phyloP scores from a whole-genome alignment of 1,140 invertebrate genomes.

The Harlomillsia oculata region DNA sequence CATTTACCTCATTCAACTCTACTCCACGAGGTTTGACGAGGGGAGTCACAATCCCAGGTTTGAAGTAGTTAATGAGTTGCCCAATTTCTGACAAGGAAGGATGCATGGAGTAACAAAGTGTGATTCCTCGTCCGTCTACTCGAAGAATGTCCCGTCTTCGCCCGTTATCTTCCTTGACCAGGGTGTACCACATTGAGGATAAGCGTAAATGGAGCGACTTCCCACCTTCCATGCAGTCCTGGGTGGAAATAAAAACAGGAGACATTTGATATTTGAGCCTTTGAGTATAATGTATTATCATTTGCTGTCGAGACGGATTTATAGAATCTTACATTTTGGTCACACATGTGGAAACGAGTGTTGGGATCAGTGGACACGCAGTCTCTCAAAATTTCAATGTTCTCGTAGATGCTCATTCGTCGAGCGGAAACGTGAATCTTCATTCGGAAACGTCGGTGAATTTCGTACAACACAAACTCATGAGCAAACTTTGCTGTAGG shows the following conservation, averaged over 20 bases:
- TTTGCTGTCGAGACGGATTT: no score
- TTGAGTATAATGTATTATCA: no score
- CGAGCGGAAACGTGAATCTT: conserved; percentile 36
- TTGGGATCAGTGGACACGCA: conserved; percentile 9
- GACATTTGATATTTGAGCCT: no score
- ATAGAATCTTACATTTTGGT: conserved; percentile 12
- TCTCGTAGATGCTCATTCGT: conserved; percentile 12
- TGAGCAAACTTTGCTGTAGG: conserved; percentile 37
- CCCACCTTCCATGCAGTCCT: no score
- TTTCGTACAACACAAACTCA: conserved; percentile 36
- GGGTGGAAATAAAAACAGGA: no score
- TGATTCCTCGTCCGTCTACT: conserved; percentile 10
- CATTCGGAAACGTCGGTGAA: conserved; percentile 34
- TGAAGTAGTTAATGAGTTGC: conserved; percentile 47
- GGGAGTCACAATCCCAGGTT: conserved; percentile 45
- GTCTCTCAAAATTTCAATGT: not conserved
- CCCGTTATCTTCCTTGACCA: not conserved
- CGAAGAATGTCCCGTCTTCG: not conserved
- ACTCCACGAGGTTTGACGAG: conserved; percentile 46
- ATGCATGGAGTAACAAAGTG: conserved; percentile 56
- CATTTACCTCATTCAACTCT: no score
- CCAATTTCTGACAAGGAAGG: conserved; percentile 50
- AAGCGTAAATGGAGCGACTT: no score
- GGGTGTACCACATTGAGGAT: conserved; percentile 19
- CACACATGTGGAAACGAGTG: conserved; percentile 27